Percentiles rank a stretch among this genome's conserved stretches.
Conservation (phyloP, 2,797 vertebrate genomes). For the Ptychobarbus kaznakovi region DNA sequence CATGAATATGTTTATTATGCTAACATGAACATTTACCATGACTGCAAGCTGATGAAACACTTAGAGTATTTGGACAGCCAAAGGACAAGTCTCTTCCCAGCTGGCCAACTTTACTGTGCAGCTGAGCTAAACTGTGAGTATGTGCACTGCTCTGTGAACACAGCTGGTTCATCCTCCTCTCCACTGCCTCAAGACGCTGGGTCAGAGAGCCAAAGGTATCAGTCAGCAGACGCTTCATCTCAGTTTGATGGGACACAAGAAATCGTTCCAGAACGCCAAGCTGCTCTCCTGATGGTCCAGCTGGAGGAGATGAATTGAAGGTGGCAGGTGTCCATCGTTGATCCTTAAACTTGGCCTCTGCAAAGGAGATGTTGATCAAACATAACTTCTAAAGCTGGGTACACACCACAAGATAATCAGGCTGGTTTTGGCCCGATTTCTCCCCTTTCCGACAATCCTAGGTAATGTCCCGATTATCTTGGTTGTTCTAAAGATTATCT, state of each 20-base stretch:
- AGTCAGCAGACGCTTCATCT: constrained; percentile 75
- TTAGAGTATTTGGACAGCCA: constrained; percentile 8
- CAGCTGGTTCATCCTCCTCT: constrained; percentile 67
- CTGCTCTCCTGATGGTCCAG: constrained; percentile 48
- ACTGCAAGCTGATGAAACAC: background rate
- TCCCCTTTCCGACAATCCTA: no score
- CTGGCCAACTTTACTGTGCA: constrained; percentile 57
- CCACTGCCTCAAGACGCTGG: constrained; percentile 73
- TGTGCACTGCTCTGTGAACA: constrained; percentile 60
- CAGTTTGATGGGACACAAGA: constrained; percentile 73
- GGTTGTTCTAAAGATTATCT: no score
- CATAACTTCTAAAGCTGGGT: background rate
- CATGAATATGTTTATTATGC: background rate
- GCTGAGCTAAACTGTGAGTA: constrained; percentile 55
- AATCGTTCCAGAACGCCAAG: constrained; percentile 63
- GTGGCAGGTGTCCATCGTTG: constrained; percentile 5
- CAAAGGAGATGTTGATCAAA: background rate
- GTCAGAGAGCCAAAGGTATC: constrained; percentile 70
- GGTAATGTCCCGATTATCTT: no score
- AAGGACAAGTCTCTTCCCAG: constrained; percentile 47
- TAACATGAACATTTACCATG: constrained; percentile 50
- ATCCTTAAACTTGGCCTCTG: constrained; percentile 33
- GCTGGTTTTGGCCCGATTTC: no score
- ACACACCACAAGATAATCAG: no score
- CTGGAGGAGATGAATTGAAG: constrained; percentile 60